A percentile compares a stretch with the other conserved stretches of the same genome.
Evolutionary conservation across 2,888 invertebrate species (phyloP).

Genomic region (Caenorhabditis wallacei): DNA sequence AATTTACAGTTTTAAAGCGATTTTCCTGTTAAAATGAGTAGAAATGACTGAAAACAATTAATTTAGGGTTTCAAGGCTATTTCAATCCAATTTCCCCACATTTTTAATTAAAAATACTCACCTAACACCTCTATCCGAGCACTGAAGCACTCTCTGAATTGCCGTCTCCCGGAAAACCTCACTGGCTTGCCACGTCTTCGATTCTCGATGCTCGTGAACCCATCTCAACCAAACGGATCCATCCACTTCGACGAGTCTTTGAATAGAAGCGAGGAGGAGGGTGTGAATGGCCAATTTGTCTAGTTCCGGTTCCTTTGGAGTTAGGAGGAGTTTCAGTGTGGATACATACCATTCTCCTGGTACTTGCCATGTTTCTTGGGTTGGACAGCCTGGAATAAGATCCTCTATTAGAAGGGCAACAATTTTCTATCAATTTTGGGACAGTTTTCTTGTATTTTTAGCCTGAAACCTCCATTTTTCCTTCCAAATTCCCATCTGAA

Average conservation of each 20-base stretch:
- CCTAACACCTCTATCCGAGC: constrained; percentile 65
- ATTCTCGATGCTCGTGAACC: constrained; percentile 68
- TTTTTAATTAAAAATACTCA: constrained; percentile 2
- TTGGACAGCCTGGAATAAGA: constrained; percentile 12
- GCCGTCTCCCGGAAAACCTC: constrained; percentile 65
- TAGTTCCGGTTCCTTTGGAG: constrained; percentile 58
- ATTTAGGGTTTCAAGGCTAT: too few relatives aligned
- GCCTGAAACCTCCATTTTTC: background rate
- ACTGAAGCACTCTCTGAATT: constrained; percentile 66
- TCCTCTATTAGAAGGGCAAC: too few relatives aligned
- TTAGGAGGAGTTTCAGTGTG: constrained; percentile 49
- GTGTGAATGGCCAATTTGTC: constrained; percentile 71
- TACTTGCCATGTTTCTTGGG: constrained; percentile 46
- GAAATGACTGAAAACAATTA: too few relatives aligned
- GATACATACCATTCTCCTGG: constrained; percentile 69
- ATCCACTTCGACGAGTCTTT: constrained; percentile 75
- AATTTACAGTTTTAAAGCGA: too few relatives aligned
- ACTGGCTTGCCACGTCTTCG: constrained; percentile 67
- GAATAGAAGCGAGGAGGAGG: constrained; percentile 69
- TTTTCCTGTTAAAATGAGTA: too few relatives aligned
- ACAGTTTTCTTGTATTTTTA: background rate
- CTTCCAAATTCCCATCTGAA: too few relatives aligned
- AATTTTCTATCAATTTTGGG: too few relatives aligned
- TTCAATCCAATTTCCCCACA: too few relatives aligned
- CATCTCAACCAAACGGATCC: constrained; percentile 77